Conservation (phyloP, 2,113 vertebrate species). For the Platycercus adscitus region DNA sequence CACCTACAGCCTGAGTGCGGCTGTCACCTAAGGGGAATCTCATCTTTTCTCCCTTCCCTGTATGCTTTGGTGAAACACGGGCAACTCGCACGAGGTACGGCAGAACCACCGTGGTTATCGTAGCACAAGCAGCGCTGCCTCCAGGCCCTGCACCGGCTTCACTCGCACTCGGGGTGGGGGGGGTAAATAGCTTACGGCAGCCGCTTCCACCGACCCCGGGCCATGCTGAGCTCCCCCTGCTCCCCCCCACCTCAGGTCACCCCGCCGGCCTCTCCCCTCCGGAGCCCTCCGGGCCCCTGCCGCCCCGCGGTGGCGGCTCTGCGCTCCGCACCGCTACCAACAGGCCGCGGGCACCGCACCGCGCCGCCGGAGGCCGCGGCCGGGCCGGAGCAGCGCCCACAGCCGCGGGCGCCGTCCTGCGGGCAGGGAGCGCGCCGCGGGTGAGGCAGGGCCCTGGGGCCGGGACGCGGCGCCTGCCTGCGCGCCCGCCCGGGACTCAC, state of each 20-base stretch:
- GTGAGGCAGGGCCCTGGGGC: not conserved
- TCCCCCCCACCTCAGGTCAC: not conserved
- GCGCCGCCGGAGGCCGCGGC: too few species aligned
- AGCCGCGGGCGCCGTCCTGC: not conserved
- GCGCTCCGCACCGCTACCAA: not conserved
- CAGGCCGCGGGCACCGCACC: not conserved
- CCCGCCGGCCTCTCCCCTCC: too few species aligned
- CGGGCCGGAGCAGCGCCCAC: not conserved
- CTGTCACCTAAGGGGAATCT: not conserved
- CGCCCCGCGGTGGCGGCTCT: not conserved
- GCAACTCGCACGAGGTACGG: not conserved
- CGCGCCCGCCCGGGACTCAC: conserved; percentile 14
- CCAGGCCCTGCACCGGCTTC: not conserved
- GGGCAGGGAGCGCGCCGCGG: not conserved
- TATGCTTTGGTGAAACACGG: not conserved
- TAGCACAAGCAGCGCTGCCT: not conserved
- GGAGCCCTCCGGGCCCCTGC: not conserved
- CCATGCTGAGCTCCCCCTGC: not conserved
- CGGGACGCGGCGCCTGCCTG: too few species aligned
- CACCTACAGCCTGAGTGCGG: rapidly evolving
- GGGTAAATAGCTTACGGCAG: rapidly evolving
- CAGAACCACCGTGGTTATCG: not conserved
- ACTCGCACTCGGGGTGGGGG: rapidly evolving
- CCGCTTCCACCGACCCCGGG: not conserved
- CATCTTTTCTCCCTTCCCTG: not conserved